These are phyloP conservation scores for Melanaphis sacchari DNA, from an alignment of 1,140 invertebrate species.

Conservation along the genomic window DNA sequence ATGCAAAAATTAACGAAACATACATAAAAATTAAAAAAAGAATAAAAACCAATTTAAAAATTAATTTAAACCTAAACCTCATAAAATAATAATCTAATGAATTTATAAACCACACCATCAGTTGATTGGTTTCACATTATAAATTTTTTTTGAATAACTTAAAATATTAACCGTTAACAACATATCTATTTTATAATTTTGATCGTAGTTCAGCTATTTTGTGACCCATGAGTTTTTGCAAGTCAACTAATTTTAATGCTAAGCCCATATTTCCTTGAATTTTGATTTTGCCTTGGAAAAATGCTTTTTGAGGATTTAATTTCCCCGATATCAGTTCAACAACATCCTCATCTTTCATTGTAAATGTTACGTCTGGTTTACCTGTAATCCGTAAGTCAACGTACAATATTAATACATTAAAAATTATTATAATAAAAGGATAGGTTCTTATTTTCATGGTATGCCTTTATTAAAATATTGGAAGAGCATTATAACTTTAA, in stretches of 20 bases:
- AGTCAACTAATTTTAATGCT: conserved; percentile 91
- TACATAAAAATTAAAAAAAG: background rate
- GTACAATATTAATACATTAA: background rate
- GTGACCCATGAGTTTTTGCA: conserved; percentile 76
- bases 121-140: background rate
- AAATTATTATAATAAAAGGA: background rate
- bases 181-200: conserved; percentile 71
- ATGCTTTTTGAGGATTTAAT: conserved; percentile 94
- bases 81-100: background rate
- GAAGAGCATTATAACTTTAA: background rate
- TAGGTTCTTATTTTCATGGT: background rate
- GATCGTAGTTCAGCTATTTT: conserved; percentile 77
- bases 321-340: conserved; percentile 87
- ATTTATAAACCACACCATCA: background rate
- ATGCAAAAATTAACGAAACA: background rate
- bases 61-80: conserved; percentile 24
- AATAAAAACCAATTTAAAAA: background rate
- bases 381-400: conserved; percentile 65
- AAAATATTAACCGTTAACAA: background rate
- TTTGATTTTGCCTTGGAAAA: conserved; percentile 97
- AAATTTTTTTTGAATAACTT: background rate
- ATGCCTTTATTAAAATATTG: background rate
- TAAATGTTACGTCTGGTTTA: conserved; percentile 92
- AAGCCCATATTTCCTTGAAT: conserved; percentile 95
- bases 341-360: conserved; percentile 85